Evolutionary conservation across 2,797 vertebrate genomes (phyloP), one percentile per base, ranked within the genome.

Genomic region (Malurus splendens): DNA sequence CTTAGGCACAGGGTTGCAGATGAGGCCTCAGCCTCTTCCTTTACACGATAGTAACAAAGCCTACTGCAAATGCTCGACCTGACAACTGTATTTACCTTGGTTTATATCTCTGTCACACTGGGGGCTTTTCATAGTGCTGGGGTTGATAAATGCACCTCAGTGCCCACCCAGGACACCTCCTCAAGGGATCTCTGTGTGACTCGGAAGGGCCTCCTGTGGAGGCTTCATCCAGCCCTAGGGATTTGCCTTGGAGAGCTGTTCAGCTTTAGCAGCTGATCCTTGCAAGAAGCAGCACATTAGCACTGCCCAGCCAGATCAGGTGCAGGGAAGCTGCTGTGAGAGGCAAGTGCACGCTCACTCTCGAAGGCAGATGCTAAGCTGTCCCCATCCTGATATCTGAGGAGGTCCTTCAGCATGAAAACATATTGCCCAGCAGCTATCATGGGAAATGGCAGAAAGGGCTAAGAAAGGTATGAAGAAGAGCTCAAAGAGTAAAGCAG

Each of bases 21-120:
- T 0, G 0, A 54, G 39, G 32, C 18, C 30, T 57, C 36, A 47
- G 18, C 14, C 33, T 61, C 64, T 70, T 52, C 24, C 45, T 62
- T 65, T 56, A 23, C 0, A 0, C 0, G 0, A 42, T 0, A 72
- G 19, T 77, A 73, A 11, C n/a, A 50, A 90, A 67, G 12, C 19
- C 54, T 32, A 7, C 18, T 54, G 45, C 20, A 84, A 84, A 73
- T 33, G 39, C 36, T 54, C 60, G 19, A 39, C 42, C 30, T 56
- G 50, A 68, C 30, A 56, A 13, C 7, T 19, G 7, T 14, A 28
- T 73, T 75, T 61, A n/a, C 25, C 48, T 78, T 81, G n/a, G 8
- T 84, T 82, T 60, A 33, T 14, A 22, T 22, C 22, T 38, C 6
- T 18, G 23, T 79, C 38, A 27, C 25, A 10, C 25, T 27, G 42